These are phyloP conservation scores for Pediacus dermestoides DNA, from an alignment of 2,888 invertebrate species.

Conservation along the genomic window DNA sequence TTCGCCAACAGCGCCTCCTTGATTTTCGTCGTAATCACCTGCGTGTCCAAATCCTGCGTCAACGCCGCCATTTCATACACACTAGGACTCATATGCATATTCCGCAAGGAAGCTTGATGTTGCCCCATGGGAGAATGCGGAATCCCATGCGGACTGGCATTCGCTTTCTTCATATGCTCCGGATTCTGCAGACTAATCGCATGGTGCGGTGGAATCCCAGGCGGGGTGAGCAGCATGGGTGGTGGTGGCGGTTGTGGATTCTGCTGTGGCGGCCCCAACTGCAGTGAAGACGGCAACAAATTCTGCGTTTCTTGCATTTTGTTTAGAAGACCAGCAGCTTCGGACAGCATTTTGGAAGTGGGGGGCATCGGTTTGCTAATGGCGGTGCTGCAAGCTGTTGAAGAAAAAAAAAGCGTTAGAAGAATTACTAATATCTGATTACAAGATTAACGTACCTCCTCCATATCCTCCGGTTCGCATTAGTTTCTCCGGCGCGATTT, in stretches of 20 bases:
- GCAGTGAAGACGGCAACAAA: slow-evolving; percentile 55
- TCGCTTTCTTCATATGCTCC: slow-evolving; percentile 56
- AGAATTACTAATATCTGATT: slow-evolving; percentile 3
- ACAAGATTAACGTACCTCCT: slow-evolving; percentile 63
- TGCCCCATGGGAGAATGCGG: slow-evolving; percentile 60
- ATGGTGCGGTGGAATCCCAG: slow-evolving; percentile 74
- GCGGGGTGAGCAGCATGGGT: slow-evolving; percentile 70
- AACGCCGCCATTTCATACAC: slow-evolving; percentile 97
- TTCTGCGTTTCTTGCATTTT: slow-evolving; percentile 68
- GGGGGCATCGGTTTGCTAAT: slow-evolving; percentile 73
- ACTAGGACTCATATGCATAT: slow-evolving; percentile 84
- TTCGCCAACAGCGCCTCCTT: slow-evolving; percentile 95
- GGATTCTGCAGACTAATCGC: slow-evolving; percentile 62
- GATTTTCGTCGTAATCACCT: slow-evolving; percentile 92
- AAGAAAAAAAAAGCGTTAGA: slow-evolving; percentile 36
- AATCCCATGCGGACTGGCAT: slow-evolving; percentile 56
- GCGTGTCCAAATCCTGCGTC: slow-evolving; percentile 94
- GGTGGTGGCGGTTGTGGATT: slow-evolving; percentile 50
- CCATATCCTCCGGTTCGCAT: slow-evolving; percentile 95
- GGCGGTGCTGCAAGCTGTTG: slow-evolving; percentile 43
- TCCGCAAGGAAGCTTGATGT: slow-evolving; percentile 61
- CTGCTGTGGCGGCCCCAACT: slow-evolving; percentile 49
- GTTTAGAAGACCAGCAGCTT: slow-evolving; percentile 61
- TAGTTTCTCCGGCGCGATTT: slow-evolving; percentile 95
- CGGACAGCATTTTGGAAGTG: slow-evolving; percentile 73